phyloP scores from a whole-genome alignment of 2,113 vertebrate species.

The Sander lucioperca region DNA sequence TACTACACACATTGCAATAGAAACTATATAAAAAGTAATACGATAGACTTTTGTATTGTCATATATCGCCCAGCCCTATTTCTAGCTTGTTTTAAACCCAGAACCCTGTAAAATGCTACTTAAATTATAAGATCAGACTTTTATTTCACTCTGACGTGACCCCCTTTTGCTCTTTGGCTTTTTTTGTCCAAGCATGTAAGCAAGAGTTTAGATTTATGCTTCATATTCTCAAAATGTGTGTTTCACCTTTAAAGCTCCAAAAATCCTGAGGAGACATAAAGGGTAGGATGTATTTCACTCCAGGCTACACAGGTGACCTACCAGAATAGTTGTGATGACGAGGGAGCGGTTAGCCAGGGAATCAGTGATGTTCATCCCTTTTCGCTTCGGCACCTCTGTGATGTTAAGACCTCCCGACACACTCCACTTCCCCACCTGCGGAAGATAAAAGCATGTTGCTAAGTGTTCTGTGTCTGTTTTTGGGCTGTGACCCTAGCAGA shows the following conservation, averaged over 20 bases:
- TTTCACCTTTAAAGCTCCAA: not conserved
- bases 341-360: slow-evolving; percentile 97
- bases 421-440: slow-evolving; percentile 98
- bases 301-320: slow-evolving; percentile 78
- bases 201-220: not conserved
- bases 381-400: slow-evolving; percentile 92
- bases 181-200: not conserved
- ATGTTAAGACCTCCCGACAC: slow-evolving; percentile 94
- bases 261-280: slow-evolving; percentile 3
- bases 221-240: not conserved
- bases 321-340: slow-evolving; percentile 97
- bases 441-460: slow-evolving; percentile 72
- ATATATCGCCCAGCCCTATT: too few species aligned
- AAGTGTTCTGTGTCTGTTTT: slow-evolving; percentile 56
- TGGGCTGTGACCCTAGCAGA: slow-evolving; percentile 57
- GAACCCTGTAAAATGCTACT: not conserved
- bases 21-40: too few species aligned
- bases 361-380: slow-evolving; percentile 96
- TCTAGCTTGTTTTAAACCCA: not conserved
- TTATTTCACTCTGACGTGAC: too few species aligned
- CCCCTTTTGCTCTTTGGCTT: not conserved
- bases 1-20: too few species aligned
- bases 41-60: too few species aligned
- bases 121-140: too few species aligned
- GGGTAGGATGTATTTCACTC: not conserved